Evolutionary conservation across 1,140 invertebrate genomes (phyloP), one percentile per base, ranked within the genome.

Genomic region (Dendroctonus ponderosae): DNA sequence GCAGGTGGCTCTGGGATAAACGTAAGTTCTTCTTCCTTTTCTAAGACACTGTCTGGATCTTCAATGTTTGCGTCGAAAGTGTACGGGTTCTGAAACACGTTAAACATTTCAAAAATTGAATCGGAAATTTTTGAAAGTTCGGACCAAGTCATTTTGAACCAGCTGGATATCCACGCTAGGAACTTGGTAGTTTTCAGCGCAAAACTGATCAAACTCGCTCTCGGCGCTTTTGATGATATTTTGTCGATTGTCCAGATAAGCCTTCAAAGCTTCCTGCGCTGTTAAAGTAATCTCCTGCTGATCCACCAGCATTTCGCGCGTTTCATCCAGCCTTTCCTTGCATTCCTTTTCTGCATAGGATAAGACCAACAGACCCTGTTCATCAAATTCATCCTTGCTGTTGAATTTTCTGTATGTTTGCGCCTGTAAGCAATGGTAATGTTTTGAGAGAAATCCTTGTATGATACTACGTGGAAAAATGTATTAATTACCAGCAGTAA

Each of bases 261-360:
- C 46, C 57, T 69, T 71, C 7, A 76, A 67, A 44, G 71, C 70
- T 9, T 71, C 67, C 58, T 74, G 75, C 9, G 59, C n/a, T 38
- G 41, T 69, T 12, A 76, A 62, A 37, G 71, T 49, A 9, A 44
- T 67, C 64, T 76, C 75, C 60, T 76, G 72, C 52, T 76, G 74
- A 39, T 71, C 58, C 8, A 71, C 8, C 7, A 74, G 26, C 5
- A 62, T 26, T 7, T 11, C 7, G 41, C 69, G 51, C 3, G 62
- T 59, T 12, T 64, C 43, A 3, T 66, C 56, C 9, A 72, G 26
- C 7, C 62, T 66, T 15, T 68, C 67, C 15, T 67, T 26, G 39
- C 72, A 71, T 46, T 56, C 53, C 41, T 43, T 65, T 69, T 72
- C 69, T 38, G 54, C 57, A 11, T 54, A 50, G 43, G 37, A 53